Evolutionary conservation across 2,888 invertebrate species (phyloP), one percentile per base, ranked within the genome.

Genomic region (Taphrorychus bicolor): DNA sequence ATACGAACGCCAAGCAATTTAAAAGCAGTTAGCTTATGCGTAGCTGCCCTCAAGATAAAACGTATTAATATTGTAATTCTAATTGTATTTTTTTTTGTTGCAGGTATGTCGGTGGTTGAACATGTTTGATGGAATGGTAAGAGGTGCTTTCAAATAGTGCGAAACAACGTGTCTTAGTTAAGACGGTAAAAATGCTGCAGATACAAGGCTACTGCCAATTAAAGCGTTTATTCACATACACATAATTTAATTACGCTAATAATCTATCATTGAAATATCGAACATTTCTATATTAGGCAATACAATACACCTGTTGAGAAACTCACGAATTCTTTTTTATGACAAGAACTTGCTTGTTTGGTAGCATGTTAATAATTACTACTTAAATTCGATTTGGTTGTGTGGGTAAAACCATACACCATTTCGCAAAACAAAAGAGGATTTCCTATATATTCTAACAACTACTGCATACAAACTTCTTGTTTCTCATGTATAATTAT

Each of bases 211-310:
- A 45, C 5, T 1, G 14, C 16, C 45, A 45, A 45, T 45, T 45
- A 45, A 45, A 45, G 9, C 45, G 17, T 45, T 45, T 45, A 45
- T 4, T 17, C 17, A 5, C 7, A 23, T 23, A 23, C 45, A 32
- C 32, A 32, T 45, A 45, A 45, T 45, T 45, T 1, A 45, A 45
- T 45, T 45, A 45, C 17, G 17, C 45, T n/a, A 45, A 45, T 45
- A 5, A 14, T 16, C 45, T 7, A 45, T 45, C 45, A 45, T 14
- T 45, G 45, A 45, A 45, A 45, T 2, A 45, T 45, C 45, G 45
- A 45, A 14, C 14, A 16, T 45, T 45, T 45, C 45, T 45, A 42
- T 42, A 14, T 45, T 45, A 14, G 45, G 45, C 45, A 45, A 45
- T 17, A 45, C 11, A 32, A 1, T 45, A 45, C 45, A 45, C 45